phyloP scores from a whole-genome alignment of 2,113 vertebrate genomes.

The Pogonocichla stellata region DNA sequence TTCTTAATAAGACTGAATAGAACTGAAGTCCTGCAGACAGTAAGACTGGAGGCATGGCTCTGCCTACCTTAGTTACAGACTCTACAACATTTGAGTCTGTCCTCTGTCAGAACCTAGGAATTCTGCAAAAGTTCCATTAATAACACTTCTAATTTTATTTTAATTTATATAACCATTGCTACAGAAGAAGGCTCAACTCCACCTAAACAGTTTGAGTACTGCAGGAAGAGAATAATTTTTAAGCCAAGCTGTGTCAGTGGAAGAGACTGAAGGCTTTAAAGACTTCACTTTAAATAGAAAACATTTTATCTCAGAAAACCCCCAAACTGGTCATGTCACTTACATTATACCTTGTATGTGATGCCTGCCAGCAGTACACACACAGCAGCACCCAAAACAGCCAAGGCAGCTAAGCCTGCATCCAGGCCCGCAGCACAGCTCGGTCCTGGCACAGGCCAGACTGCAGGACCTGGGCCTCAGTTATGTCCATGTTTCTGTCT shows the following conservation, averaged over 20 bases:
- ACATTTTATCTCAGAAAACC: not conserved
- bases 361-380: not conserved
- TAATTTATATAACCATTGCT: not conserved
- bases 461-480: not conserved
- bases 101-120: slow-evolving; percentile 10
- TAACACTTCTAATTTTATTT: slow-evolving; percentile 19
- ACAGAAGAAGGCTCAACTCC: not conserved
- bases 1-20: not conserved
- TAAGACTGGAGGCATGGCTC: not conserved
- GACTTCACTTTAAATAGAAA: not conserved
- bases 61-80: slow-evolving; percentile 2
- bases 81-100: not conserved
- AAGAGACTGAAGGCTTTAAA: not conserved
- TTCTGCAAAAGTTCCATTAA: not conserved
- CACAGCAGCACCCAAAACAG: accelerated
- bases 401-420: not conserved
- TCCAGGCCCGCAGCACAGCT: accelerated
- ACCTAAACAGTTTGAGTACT: not conserved
- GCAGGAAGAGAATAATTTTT: not conserved
- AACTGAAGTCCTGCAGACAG: not conserved
- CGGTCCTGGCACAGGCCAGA: not conserved
- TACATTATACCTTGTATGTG: not conserved
- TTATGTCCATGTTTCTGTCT: not conserved
- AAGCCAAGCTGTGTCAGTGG: not conserved
- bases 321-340: not conserved